phyloP scores from a whole-genome alignment of 2,113 vertebrate species.

The Mormyrus lacerda region DNA sequence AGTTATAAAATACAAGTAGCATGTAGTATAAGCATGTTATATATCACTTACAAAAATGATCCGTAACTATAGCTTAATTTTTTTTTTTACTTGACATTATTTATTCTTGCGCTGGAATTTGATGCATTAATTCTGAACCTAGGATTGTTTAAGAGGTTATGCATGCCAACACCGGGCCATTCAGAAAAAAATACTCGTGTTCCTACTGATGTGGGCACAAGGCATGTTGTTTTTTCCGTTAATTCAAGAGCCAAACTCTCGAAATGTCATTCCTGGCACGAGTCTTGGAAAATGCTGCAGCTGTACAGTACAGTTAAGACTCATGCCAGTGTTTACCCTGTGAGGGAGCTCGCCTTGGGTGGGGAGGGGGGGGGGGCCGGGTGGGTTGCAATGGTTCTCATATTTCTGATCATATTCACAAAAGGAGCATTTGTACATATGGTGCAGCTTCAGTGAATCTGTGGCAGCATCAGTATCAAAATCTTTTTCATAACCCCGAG shows the following conservation, averaged over 20 bases:
- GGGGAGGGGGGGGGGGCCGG: background rate
- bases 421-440: background rate
- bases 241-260: conserved; percentile 10
- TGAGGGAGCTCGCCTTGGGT: background rate
- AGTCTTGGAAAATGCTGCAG: conserved; percentile 23
- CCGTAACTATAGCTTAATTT: background rate
- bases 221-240: conserved; percentile 33
- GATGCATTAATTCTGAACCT: background rate
- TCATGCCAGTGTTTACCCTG: background rate
- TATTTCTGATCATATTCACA: background rate
- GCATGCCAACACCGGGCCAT: background rate
- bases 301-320: background rate
- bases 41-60: background rate
- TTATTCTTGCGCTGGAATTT: background rate
- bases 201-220: conserved; percentile 21
- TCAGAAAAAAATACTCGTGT: conserved; percentile 9
- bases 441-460: background rate
- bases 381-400: background rate
- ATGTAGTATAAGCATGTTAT: background rate
- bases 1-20: background rate
- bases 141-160: background rate
- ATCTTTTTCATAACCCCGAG: background rate
- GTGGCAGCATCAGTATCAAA: background rate
- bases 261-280: conserved; percentile 23
- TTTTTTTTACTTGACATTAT: background rate